Evolutionary conservation across 2,113 vertebrate species (phyloP).

Genomic region (Machaerirhynchus nigripectus): DNA sequence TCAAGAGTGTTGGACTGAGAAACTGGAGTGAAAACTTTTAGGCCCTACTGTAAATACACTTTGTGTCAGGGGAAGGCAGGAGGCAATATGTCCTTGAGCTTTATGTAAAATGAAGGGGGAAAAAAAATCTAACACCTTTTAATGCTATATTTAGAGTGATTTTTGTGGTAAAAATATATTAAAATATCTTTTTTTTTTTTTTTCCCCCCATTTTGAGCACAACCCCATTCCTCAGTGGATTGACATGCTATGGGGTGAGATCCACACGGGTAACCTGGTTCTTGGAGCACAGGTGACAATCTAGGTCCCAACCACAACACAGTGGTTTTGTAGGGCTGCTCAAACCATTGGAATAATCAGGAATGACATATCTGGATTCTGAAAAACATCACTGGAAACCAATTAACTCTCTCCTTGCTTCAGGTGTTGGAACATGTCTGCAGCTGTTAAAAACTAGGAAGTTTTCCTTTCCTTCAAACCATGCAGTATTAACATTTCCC

Average conservation of each 20-base stretch:
- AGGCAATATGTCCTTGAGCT: constrained; percentile 57
- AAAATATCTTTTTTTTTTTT: not conserved
- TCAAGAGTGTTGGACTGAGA: constrained; percentile 70
- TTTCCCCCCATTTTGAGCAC: too few species aligned
- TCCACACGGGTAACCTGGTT: accelerated
- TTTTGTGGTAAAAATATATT: not conserved
- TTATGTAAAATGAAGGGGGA: not conserved
- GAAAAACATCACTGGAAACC: not conserved
- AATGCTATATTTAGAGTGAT: not conserved
- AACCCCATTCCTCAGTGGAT: not conserved
- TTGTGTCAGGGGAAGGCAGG: constrained; percentile 51
- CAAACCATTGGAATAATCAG: not conserved
- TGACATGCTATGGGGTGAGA: accelerated
- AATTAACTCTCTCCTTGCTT: accelerated
- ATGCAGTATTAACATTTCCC: not conserved
- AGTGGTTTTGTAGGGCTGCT: not conserved
- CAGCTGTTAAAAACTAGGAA: not conserved
- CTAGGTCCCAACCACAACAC: accelerated
- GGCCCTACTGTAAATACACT: constrained; percentile 64
- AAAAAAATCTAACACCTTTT: not conserved
- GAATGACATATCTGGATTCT: not conserved
- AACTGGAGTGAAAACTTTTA: constrained; percentile 69
- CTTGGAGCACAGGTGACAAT: not conserved
- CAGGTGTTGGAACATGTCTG: not conserved
- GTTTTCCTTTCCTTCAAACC: not conserved